Percentiles rank a stretch among this genome's conserved stretches.
These are phyloP conservation scores for Aphodius granarius DNA, from an alignment of 2,888 invertebrate genomes.

Conservation along the genomic window DNA sequence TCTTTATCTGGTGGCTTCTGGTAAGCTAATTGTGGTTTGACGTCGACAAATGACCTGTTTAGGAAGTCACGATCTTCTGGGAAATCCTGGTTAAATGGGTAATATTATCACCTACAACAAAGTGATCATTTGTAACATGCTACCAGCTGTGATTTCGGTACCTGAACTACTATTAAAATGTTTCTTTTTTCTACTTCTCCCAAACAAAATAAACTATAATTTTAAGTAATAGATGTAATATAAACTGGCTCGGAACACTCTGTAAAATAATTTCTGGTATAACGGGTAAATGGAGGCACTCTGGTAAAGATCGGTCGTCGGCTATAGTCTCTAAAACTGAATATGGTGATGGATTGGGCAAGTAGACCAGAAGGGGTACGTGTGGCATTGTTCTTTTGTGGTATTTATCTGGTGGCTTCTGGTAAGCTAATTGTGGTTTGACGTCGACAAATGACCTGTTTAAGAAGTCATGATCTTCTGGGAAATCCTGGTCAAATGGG, in stretches of 20 bases:
- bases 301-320: not conserved
- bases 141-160: no score
- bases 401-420: not conserved
- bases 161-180: no score
- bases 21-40: not conserved
- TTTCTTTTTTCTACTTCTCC: no score
- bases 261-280: not conserved
- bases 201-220: no score
- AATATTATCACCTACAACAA: no score
- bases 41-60: not conserved
- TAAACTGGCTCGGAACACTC: no score
- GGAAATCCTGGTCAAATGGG: no score
- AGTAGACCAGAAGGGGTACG: slow-evolving; percentile 28
- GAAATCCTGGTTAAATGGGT: no score
- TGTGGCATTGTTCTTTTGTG: not conserved
- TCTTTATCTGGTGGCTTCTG: not conserved
- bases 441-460: not conserved
- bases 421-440: not conserved
- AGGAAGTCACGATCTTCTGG: not conserved
- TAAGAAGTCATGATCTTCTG: not conserved
- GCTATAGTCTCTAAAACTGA: slow-evolving; percentile 22
- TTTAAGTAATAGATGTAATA: no score
- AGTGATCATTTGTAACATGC: no score
- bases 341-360: slow-evolving; percentile 56
- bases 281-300: not conserved